Evolutionary conservation across 2,797 vertebrate genomes (phyloP), one percentile per base, ranked within the genome.

Genomic region (Rhinella marina): DNA sequence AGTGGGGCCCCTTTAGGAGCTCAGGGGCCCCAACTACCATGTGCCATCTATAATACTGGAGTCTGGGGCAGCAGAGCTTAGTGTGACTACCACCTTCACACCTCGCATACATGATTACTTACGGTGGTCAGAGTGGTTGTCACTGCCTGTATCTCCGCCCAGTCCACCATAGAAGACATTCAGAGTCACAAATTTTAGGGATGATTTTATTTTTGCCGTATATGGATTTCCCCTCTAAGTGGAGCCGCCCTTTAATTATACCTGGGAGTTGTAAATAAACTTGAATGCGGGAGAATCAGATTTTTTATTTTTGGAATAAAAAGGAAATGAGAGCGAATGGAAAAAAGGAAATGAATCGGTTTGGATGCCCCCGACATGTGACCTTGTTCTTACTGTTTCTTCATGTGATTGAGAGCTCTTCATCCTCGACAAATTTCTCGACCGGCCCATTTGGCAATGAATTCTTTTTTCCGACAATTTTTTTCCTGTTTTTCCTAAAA

Each of bases 391-490:
- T 84, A 59, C 76, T 14, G 27, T 57, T 56, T 68, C 23, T 68
- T 52, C 82, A 72, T 29, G 81, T 83, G 81, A 83, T 32, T 57
- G 23, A 25, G 68, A 61, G 8, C 29, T 54, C 56, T 59, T 19
- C 80, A 32, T 59, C 78, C 57, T 61, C 78, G 11, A 59, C 27
- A 54, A 56, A 66, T 73, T 84, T 17, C 68, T n/a, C 7, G 17
- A 9, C 21, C 83, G 1, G 70, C 56, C 29, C 57, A 50, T 61
- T 62, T 85, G 83, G 83, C 83, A 85, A 23, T 48, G 61, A 52
- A 77, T 12, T 29, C n/a, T 27, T 76, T 62, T 85, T 85, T 85
- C 83, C 83, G n/a, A 61, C 41, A 50, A 48, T 85, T 70, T 62
- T 14, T 70, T 85, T 70, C 48, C 9, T 70, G 41, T 56, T 56